Evolutionary conservation across 2,113 vertebrate species (phyloP).

Genomic region (Tyrannus savana): DNA sequence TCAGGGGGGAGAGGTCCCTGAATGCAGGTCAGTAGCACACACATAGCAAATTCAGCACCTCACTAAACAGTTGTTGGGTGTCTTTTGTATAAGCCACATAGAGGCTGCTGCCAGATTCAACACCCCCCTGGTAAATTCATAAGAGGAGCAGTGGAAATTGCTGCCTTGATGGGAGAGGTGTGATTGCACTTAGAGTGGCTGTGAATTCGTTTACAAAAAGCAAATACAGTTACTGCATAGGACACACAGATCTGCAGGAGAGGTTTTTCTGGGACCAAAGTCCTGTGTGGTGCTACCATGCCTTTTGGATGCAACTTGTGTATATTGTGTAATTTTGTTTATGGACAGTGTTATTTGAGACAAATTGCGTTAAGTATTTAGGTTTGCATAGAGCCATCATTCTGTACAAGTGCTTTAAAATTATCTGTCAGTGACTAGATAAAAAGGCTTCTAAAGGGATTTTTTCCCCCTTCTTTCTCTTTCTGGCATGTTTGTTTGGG

Average conservation of each 20-base stretch:
- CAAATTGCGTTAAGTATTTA: neutral
- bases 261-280: neutral
- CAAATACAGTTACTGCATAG: neutral
- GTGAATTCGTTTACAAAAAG: neutral
- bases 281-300: neutral
- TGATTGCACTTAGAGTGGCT: neutral
- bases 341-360: neutral
- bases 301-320: neutral
- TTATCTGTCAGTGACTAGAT: neutral
- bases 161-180: neutral
- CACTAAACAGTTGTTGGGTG: neutral
- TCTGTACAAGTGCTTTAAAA: neutral
- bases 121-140: neutral
- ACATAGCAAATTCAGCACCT: constrained; percentile 37
- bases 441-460: neutral
- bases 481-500: neutral
- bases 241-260: neutral
- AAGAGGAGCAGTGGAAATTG: neutral
- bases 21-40: neutral
- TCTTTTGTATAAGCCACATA: neutral
- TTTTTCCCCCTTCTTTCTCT: neutral
- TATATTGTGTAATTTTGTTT: neutral
- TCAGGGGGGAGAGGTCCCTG: neutral
- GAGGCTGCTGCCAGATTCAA: neutral
- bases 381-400: neutral